A percentile compares a stretch with the other conserved stretches of the same genome.
These are phyloP conservation scores for Odocoileus virginianus DNA, from an alignment of 2,113 vertebrate genomes.

Conservation along the genomic window DNA sequence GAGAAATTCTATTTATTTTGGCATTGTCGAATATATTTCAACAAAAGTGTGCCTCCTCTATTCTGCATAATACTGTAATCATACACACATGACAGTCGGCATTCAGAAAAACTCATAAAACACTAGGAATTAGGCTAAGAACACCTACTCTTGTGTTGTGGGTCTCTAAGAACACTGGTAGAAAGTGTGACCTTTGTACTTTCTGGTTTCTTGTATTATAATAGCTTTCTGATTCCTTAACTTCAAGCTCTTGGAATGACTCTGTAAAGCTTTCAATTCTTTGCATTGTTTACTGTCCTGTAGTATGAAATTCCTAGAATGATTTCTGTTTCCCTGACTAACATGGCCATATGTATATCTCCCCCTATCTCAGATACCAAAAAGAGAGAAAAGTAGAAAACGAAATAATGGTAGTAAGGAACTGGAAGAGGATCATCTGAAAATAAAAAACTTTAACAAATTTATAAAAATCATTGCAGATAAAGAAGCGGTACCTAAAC, in stretches of 20 bases:
- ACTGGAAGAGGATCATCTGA: neutral
- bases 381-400: neutral
- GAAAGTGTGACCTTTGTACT: neutral
- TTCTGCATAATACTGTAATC: neutral
- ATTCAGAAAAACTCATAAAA: neutral
- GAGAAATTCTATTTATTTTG: neutral
- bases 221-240: neutral
- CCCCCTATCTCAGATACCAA: neutral
- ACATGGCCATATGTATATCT: neutral
- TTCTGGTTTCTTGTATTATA: neutral
- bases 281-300: neutral
- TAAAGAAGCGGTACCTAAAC: neutral
- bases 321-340: neutral
- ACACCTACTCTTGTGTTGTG: neutral
- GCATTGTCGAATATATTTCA: neutral
- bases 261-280: neutral
- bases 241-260: neutral
- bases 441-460: neutral
- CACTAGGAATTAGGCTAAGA: neutral
- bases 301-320: neutral
- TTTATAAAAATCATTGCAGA: neutral
- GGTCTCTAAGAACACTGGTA: neutral
- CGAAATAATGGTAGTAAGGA: neutral
- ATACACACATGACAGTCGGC: neutral
- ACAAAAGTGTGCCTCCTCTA: neutral